Base-by-base conservation (phyloP, 2,888 invertebrate genomes). In the Heliothis peltigera region DNA sequence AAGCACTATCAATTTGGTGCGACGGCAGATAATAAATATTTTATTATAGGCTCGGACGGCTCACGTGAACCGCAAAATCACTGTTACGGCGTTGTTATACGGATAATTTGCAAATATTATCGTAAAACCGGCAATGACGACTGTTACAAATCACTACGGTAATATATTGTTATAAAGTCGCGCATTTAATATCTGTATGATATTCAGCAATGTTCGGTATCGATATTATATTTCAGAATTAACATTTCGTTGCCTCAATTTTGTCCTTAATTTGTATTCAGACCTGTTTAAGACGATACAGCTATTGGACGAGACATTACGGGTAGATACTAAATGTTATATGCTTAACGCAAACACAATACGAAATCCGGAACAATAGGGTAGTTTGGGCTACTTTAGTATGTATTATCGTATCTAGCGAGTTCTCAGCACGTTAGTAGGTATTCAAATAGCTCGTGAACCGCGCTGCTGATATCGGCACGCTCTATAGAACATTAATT, bases 401-500 rank as follows among this genome's bases (percentile, higher is more conserved):
- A 63, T 56, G 46, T 65, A 76, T 65, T 76, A 58, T 52, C 68
- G 55, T 68, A 63, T 55, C 62, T 59, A 61, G 39, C 18, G 32
- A 54, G 60, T 53, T 54, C 15, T 47, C 55, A 63, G 43, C 48
- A 59, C 59, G 63, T 65, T 46, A 52, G 53, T 49, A 66, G 54
- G 73, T 73, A 77, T 73, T 73, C 70, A 63, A 77, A 77, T 73
- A 63, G n/a, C 56, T 56, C 53, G 64, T 61, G 59, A 64, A 64
- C 51, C 58, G 74, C 65, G 35, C 51, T 42, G 64, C 64, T 63
- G 72, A 64, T 79, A 81, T 74, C 74, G 59, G 61, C 64, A 22
- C 46, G 42, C 12, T 59, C 64, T 64, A 68, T 68, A 69, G 51
- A 58, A 66, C 81, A 70, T 80, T 79, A 79, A 71, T 81, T 80